These are phyloP conservation scores for Micoletzkya japonica DNA, from an alignment of 2,888 invertebrate species.

Conservation along the genomic window DNA sequence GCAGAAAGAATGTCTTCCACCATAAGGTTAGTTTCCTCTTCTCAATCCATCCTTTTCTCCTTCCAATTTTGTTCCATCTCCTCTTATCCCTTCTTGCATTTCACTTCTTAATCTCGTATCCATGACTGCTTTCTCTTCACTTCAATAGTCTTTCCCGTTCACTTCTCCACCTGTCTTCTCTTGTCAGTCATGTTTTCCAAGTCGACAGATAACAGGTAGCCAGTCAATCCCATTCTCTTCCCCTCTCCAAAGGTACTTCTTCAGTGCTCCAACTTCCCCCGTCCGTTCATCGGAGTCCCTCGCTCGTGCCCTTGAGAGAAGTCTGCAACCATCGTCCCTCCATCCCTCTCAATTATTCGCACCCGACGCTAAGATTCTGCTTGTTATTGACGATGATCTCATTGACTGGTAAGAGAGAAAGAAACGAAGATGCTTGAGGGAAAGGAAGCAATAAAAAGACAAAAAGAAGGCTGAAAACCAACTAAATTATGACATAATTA, in stretches of 20 bases:
- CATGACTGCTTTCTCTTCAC: not conserved
- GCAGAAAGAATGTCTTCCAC: conserved; percentile 49
- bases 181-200: not conserved
- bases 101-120: not conserved
- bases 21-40: conserved; percentile 39
- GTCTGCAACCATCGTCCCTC: conserved; percentile 24
- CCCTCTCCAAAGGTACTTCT: not conserved
- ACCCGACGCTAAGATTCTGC: conserved; percentile 43
- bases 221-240: not conserved
- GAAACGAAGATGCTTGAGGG: too few species aligned
- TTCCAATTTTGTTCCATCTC: not conserved
- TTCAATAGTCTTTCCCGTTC: too few species aligned
- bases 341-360: conserved; percentile 14
- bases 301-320: conserved; percentile 45
- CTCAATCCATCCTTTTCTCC: not conserved
- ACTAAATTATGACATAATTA: too few species aligned
- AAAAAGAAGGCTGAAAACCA: too few species aligned
- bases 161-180: not conserved
- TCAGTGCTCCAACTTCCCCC: conserved; percentile 50
- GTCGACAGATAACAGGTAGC: not conserved
- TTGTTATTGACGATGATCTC: conserved; percentile 43
- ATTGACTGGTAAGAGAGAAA: conserved; percentile 46
- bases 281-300: conserved; percentile 43
- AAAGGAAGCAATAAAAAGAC: too few species aligned
- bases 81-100: not conserved